Evolutionary conservation across 2,888 invertebrate species (phyloP), one percentile per base, ranked within the genome.

Genomic region (Tetragonula carbonaria): DNA sequence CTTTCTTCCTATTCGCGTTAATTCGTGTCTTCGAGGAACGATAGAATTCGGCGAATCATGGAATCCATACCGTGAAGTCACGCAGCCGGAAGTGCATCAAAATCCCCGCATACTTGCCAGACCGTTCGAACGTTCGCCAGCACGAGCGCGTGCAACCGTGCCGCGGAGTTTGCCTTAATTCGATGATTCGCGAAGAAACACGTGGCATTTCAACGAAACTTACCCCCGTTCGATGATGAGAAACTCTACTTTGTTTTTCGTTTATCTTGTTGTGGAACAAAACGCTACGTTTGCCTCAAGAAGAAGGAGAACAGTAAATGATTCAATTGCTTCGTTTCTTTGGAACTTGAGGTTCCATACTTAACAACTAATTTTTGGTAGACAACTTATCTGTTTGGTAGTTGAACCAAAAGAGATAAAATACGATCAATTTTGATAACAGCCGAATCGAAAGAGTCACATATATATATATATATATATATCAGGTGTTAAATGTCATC

Each of bases 31-130:
- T 68, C 72, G 5, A 33, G 62, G 62, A 84, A 57, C 67, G 57
- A 59, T n/a, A n/a, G n/a, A n/a, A n/a, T n/a, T 53, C 38, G 33
- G 14, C 53, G 50, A 68, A 72, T 55, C 21, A 67, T 70, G 66
- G 72, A 78, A 73, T 84, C 84, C 67, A 67, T 77, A 84, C 73
- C 76, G 75, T 68, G 76, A 73, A 85, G 84, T 85, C 85, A 85
- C 85, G 84, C 85, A 85, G 65, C 68, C 84, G 85, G 84, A 85
- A 80, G 76, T 79, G 84, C 84, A 82, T 75, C 78, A 76, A 85
- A 76, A 83, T 74, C 75, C 75, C 59, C 50, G 75, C 78, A 84
- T 83, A 79, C 79, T 75, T 83, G 76, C 76, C 75, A 83, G 75
- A 85, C n/a, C 65, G 45, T 79, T 76, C 71, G 57, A 85, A 63